Conservation (phyloP, 2,113 vertebrate genomes). For the Apodemus sylvaticus region DNA sequence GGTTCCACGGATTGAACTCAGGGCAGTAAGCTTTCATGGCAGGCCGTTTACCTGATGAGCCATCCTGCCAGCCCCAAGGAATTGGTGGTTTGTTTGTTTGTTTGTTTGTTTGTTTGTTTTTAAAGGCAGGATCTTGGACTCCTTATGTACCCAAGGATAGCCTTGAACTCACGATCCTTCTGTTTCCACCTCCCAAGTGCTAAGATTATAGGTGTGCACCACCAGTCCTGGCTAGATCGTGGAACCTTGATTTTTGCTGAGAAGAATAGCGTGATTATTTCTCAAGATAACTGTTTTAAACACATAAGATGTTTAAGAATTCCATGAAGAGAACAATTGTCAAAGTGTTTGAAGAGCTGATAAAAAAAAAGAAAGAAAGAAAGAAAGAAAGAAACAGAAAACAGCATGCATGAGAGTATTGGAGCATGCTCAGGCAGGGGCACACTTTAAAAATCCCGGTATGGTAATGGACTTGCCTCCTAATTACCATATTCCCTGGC, state of each 20-base stretch:
- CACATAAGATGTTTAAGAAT: background rate
- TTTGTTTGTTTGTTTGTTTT: background rate
- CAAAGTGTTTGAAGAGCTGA: background rate
- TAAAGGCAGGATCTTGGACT: background rate
- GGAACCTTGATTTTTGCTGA: background rate
- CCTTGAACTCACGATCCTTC: background rate
- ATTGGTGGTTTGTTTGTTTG: no score
- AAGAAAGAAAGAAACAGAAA: background rate
- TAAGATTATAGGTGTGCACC: background rate
- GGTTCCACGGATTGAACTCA: background rate
- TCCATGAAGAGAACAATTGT: background rate
- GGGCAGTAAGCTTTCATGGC: no score
- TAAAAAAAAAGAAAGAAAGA: background rate
- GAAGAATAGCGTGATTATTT: background rate
- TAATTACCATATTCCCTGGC: background rate
- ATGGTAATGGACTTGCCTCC: background rate
- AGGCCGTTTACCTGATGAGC: background rate
- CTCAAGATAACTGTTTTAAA: conserved; percentile 28
- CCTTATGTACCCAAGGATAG: background rate
- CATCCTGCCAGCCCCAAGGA: background rate
- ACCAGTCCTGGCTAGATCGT: background rate
- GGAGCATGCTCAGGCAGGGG: background rate
- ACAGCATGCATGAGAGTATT: background rate
- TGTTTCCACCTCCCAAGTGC: background rate
- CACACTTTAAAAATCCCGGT: background rate